These are phyloP conservation scores for Argopecten irradians DNA, from an alignment of 1,140 invertebrate genomes.

Conservation along the genomic window DNA sequence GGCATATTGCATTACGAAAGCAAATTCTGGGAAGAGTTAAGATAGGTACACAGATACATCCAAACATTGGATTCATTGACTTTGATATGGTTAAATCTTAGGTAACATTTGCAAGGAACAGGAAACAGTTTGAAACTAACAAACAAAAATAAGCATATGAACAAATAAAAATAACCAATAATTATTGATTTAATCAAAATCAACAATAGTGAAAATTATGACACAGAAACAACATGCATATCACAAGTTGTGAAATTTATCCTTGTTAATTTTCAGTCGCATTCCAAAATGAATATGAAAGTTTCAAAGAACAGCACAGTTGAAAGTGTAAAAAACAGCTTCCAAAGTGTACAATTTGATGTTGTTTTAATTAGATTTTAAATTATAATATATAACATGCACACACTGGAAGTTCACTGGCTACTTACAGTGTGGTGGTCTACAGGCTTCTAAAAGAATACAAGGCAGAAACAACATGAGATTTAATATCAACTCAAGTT, in stretches of 20 bases:
- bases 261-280: background rate
- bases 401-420: background rate
- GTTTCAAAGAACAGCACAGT: background rate
- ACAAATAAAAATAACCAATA: background rate
- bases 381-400: background rate
- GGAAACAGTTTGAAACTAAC: background rate
- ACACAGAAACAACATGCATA: constrained; percentile 14
- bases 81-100: too few species aligned
- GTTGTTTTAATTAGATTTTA: background rate
- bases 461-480: background rate
- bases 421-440: background rate
- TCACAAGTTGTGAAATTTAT: background rate
- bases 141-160: background rate
- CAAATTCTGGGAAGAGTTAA: too few species aligned
- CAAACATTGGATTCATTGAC: too few species aligned
- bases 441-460: background rate
- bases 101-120: background rate
- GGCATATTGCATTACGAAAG: too few species aligned
- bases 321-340: background rate
- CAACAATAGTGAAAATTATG: background rate
- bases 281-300: background rate
- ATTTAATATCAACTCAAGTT: too few species aligned
- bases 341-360: too few species aligned
- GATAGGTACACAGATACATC: too few species aligned
- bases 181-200: background rate